Conservation (phyloP, 2,888 invertebrate species). For the Tortricodes alternella region DNA sequence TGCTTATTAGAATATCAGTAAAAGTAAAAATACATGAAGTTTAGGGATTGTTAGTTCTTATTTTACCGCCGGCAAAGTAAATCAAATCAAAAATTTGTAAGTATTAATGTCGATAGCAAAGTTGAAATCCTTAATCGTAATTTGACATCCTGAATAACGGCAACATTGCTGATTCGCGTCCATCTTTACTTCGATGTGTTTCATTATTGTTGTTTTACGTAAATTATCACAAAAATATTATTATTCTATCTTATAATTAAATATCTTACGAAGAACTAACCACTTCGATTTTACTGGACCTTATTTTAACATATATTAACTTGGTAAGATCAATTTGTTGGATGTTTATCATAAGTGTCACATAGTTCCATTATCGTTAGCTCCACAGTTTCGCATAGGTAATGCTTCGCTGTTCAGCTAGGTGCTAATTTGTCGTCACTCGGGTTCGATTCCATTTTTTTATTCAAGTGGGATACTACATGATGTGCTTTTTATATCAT, state of each 20-base stretch:
- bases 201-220: slow-evolving; percentile 63
- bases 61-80: too few species aligned
- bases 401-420: slow-evolving; percentile 76
- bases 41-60: too few species aligned
- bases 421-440: slow-evolving; percentile 71
- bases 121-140: slow-evolving; percentile 18
- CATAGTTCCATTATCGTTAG: slow-evolving; percentile 71
- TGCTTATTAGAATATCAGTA: too few species aligned
- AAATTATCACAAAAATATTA: slow-evolving; percentile 60
- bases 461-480: slow-evolving; percentile 36
- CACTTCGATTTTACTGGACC: slow-evolving; percentile 37
- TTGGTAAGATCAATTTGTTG: slow-evolving; percentile 46
- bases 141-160: slow-evolving; percentile 35
- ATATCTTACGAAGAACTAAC: slow-evolving; percentile 36
- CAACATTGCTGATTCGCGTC: slow-evolving; percentile 78
- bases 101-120: slow-evolving; percentile 5
- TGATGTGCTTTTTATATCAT: slow-evolving; percentile 37
- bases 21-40: too few species aligned
- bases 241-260: slow-evolving; percentile 36
- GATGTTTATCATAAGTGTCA: slow-evolving; percentile 69
- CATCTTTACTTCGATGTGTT: slow-evolving; percentile 81
- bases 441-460: slow-evolving; percentile 63
- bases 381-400: slow-evolving; percentile 72
- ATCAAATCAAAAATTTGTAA: background rate
- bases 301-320: slow-evolving; percentile 43